Percentiles rank a stretch among this genome's conserved stretches.
Evolutionary conservation across 2,797 vertebrate species (phyloP).

Genomic region (Carduelis carduelis): DNA sequence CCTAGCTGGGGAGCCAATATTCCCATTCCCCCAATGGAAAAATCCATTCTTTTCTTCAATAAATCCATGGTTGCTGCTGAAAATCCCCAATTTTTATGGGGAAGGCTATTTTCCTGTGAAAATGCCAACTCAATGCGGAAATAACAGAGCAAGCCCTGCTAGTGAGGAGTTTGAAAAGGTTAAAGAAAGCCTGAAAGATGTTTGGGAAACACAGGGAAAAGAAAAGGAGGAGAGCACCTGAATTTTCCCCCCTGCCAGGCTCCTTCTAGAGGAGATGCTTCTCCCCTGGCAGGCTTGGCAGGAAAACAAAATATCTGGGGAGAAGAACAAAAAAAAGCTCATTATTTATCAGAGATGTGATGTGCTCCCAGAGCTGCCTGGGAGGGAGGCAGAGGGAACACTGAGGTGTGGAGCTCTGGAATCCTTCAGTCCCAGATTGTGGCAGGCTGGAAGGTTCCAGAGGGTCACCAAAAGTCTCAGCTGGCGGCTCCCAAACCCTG

Average conservation of each 20-base stretch:
- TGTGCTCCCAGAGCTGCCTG: not conserved
- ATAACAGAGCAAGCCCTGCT: not conserved
- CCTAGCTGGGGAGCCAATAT: not conserved
- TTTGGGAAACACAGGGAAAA: not conserved
- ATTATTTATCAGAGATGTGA: fast-evolving
- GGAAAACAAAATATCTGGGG: not conserved
- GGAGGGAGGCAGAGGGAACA: not conserved
- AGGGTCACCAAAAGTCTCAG: not conserved
- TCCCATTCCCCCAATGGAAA: not conserved
- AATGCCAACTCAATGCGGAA: constrained; percentile 6
- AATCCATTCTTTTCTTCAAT: not conserved
- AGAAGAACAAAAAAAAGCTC: not conserved
- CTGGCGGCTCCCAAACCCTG: not conserved
- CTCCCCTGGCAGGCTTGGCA: not conserved
- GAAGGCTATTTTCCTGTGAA: constrained; percentile 3
- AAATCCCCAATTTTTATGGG: not conserved
- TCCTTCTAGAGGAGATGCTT: not conserved
- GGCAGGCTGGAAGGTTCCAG: not conserved
- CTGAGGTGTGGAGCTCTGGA: not conserved
- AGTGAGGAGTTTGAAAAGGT: constrained; percentile 20
- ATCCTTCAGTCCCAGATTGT: not conserved
- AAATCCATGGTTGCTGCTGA: not conserved
- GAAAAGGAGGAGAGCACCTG: not conserved
- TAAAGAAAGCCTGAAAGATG: not conserved
- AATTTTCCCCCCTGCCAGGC: not conserved